These are phyloP conservation scores for Pygoscelis adeliae DNA, from an alignment of 2,113 vertebrate genomes.

Conservation along the genomic window DNA sequence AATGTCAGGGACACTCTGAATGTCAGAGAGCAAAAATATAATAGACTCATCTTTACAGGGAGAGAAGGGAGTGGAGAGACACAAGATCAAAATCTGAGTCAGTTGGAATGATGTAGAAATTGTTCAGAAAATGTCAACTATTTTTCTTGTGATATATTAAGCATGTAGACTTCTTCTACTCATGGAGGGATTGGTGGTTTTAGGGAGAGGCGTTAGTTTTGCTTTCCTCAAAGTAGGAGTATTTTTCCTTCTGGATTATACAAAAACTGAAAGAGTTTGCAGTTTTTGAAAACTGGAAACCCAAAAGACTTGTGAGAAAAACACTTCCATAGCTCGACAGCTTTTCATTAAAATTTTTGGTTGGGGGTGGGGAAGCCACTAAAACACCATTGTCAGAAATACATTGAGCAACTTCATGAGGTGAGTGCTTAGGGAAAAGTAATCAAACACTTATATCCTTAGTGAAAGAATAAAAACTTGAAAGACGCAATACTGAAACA, in stretches of 20 bases:
- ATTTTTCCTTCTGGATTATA: not conserved
- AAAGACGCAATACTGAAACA: not conserved
- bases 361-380: not conserved
- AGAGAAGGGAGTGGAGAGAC: not conserved
- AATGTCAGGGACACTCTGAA: not conserved
- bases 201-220: not conserved
- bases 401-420: accelerated
- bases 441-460: not conserved
- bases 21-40: not conserved
- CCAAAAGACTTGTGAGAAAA: not conserved
- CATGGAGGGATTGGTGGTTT: accelerated
- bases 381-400: not conserved
- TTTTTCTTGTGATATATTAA: not conserved
- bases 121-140: not conserved
- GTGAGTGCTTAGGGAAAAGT: not conserved
- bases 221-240: not conserved
- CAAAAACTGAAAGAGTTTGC: not conserved
- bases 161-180: not conserved
- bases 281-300: not conserved
- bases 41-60: not conserved
- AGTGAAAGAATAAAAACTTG: not conserved
- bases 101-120: not conserved
- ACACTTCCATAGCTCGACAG: not conserved
- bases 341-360: not conserved
- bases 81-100: not conserved